Conservation (phyloP, 2,888 invertebrate genomes). For the Panopea generosa region DNA sequence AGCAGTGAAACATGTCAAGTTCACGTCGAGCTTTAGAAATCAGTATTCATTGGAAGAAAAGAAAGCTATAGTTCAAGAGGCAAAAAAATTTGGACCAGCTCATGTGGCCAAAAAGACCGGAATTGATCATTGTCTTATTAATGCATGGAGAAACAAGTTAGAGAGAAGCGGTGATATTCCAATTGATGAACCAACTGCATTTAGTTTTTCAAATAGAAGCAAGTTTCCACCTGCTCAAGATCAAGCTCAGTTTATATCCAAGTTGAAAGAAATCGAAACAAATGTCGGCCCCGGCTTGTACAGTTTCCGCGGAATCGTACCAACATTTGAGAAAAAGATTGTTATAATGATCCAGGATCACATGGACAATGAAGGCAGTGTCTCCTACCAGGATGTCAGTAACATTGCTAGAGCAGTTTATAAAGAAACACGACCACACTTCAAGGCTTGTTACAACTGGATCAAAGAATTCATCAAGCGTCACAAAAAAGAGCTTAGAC, state of each 20-base stretch:
- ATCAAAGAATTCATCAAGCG: constrained; percentile 54
- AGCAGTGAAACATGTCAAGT: constrained; percentile 50
- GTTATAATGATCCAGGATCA: constrained; percentile 35
- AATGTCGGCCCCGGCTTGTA: constrained; percentile 49
- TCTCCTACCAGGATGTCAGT: constrained; percentile 55
- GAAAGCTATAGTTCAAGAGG: constrained; percentile 52
- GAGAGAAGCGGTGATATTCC: constrained; percentile 46
- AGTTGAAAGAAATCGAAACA: constrained; percentile 33
- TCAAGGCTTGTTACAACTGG: constrained; percentile 62
- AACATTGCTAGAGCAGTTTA: constrained; percentile 54
- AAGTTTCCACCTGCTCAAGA: not conserved
- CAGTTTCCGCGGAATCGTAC: constrained; percentile 51
- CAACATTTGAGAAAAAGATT: constrained; percentile 52
- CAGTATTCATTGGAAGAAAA: constrained; percentile 59
- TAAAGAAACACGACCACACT: constrained; percentile 57
- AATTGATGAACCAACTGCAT: not conserved
- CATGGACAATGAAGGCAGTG: constrained; percentile 55
- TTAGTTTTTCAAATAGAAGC: not conserved
- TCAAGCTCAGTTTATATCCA: constrained; percentile 16
- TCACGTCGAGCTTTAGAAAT: constrained; percentile 58
- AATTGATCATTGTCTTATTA: constrained; percentile 55
- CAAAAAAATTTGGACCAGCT: constrained; percentile 48
- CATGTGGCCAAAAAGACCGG: constrained; percentile 57
- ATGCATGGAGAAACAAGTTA: constrained; percentile 52
- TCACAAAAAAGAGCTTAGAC: constrained; percentile 50